phyloP scores from a whole-genome alignment of 2,113 vertebrate species.

The Microtus richardsoni region DNA sequence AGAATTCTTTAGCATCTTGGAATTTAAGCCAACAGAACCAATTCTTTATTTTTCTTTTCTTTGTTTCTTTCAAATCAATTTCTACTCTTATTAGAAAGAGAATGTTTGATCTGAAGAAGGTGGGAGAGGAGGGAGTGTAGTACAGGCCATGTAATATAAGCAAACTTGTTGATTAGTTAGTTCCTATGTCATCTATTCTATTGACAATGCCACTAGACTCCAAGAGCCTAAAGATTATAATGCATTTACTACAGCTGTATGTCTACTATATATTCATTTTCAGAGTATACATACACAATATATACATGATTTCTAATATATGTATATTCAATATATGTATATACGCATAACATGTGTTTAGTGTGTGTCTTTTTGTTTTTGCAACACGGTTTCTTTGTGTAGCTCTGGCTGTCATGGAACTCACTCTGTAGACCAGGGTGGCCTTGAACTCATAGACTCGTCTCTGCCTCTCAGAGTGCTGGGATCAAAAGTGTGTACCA shows the following conservation, averaged over 20 bases:
- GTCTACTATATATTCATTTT: not conserved
- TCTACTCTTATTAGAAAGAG: not conserved
- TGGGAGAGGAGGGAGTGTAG: not conserved
- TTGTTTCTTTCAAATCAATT: not conserved
- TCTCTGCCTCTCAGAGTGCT: not conserved
- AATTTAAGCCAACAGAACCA: not conserved
- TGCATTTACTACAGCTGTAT: too few relatives aligned
- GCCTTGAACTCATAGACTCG: not conserved
- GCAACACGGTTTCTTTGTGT: not conserved
- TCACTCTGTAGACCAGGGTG: not conserved
- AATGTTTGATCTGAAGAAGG: not conserved
- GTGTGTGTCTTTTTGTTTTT: not conserved
- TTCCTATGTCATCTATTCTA: not conserved
- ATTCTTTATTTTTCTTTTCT: not conserved
- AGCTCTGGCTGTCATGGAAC: not conserved
- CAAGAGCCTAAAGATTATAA: not conserved
- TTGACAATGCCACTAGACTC: not conserved
- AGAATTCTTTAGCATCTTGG: not conserved
- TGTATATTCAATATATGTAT: too few relatives aligned
- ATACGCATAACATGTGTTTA: too few relatives aligned
- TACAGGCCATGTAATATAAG: not conserved
- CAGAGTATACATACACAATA: too few relatives aligned
- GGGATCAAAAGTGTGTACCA: not conserved
- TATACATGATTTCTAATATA: too few relatives aligned
- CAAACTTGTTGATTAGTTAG: not conserved